These are phyloP conservation scores for Plebejus melissa DNA, from an alignment of 2,888 invertebrate species.

Conservation along the genomic window DNA sequence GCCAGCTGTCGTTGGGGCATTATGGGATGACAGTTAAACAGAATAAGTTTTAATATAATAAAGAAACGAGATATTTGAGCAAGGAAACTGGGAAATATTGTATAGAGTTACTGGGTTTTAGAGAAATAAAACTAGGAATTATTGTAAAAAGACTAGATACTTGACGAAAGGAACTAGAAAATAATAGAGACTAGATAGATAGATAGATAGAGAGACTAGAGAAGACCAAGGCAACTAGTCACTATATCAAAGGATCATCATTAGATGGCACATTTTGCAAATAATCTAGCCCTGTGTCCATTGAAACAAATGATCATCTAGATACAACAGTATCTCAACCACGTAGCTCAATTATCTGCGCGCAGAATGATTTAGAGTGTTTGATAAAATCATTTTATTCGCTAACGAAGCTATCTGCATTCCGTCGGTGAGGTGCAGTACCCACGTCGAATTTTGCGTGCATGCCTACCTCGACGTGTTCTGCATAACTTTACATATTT, in stretches of 20 bases:
- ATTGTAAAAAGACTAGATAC: too few relatives aligned
- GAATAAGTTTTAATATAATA: neutral
- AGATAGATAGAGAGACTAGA: too few relatives aligned
- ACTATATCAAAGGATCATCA: neutral
- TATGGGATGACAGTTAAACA: neutral
- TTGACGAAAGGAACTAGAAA: too few relatives aligned
- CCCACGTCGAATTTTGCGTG: constrained; percentile 56
- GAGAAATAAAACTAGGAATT: too few relatives aligned
- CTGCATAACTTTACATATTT: constrained; percentile 71
- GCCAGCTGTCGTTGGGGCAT: constrained; percentile 12
- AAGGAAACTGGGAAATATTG: neutral
- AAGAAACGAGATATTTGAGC: neutral
- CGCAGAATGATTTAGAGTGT: constrained; percentile 36
- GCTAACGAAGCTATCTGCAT: constrained; percentile 60
- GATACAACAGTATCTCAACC: neutral
- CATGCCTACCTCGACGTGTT: constrained; percentile 50
- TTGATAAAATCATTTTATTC: constrained; percentile 40
- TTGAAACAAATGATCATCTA: neutral
- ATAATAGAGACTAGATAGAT: too few relatives aligned
- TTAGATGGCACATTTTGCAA: neutral
- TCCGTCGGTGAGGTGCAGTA: constrained; percentile 42
- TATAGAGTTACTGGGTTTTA: neutral
- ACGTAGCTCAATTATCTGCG: constrained; percentile 26
- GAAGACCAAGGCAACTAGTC: too few relatives aligned
- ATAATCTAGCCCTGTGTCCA: neutral